phyloP scores from a whole-genome alignment of 2,888 invertebrate genomes.

The Tetranychus piercei region DNA sequence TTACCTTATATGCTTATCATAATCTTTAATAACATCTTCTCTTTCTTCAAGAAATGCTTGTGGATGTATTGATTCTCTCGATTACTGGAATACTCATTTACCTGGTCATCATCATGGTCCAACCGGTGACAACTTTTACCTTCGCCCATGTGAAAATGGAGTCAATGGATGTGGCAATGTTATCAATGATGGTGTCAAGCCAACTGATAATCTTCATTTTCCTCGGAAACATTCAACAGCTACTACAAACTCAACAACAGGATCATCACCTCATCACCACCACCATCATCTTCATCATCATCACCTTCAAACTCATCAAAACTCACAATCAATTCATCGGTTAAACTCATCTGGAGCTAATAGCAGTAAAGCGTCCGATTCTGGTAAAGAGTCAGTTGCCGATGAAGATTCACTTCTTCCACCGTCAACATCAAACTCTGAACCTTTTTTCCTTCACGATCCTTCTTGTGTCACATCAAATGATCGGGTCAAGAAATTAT shows the following conservation, averaged over 20 bases:
- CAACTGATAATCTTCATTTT: neutral
- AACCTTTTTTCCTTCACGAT: constrained; percentile 61
- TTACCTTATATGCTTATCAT: too few relatives aligned
- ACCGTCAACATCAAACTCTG: constrained; percentile 18
- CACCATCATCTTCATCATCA: neutral
- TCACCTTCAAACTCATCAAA: neutral
- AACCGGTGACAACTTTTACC: neutral
- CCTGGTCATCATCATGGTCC: neutral
- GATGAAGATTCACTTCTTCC: constrained; percentile 12
- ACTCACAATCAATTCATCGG: neutral
- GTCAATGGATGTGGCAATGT: neutral
- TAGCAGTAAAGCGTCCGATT: constrained; percentile 16
- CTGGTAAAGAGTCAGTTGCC: constrained; percentile 8
- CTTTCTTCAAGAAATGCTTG: neutral
- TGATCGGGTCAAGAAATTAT: constrained; percentile 63
- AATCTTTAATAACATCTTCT: too few relatives aligned
- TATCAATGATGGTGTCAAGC: neutral
- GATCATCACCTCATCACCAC: neutral
- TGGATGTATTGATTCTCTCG: neutral
- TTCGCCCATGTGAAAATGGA: neutral
- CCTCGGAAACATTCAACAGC: neutral
- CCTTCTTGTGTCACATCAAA: constrained; percentile 41
- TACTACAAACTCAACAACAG: neutral
- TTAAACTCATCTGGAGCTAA: constrained; percentile 1
- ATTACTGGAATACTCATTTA: neutral